Evolutionary conservation across 2,888 invertebrate species (phyloP).

Genomic region (Aspidiotus rigidus): DNA sequence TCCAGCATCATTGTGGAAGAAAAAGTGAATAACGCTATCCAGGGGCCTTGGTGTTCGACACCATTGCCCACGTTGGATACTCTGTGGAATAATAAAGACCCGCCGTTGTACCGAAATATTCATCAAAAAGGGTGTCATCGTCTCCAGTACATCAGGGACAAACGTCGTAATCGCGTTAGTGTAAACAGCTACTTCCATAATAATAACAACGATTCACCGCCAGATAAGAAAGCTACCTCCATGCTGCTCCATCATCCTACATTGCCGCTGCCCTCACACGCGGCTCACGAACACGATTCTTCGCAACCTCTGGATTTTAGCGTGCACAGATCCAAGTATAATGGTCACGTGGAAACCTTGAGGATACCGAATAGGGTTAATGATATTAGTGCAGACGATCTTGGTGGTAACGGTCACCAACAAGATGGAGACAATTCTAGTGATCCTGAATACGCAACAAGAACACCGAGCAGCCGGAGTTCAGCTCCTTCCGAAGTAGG

Average conservation of each 20-base stretch:
- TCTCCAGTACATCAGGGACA: background rate
- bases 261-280: conserved; percentile 1
- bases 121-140: background rate
- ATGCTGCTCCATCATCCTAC: conserved; percentile 29
- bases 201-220: conserved; percentile 32
- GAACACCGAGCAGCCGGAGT: conserved; percentile 22
- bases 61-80: conserved; percentile 28
- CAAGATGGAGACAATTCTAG: conserved; percentile 22
- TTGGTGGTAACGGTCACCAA: conserved; percentile 6
- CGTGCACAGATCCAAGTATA: conserved; percentile 19
- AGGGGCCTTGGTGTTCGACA: conserved; percentile 31
- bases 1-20: conserved; percentile 33
- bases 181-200: conserved; percentile 18
- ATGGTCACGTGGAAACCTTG: conserved; percentile 26
- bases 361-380: conserved; percentile 9
- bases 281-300: conserved; percentile 14
- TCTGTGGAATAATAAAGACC: conserved; percentile 11
- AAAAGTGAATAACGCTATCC: conserved; percentile 29
- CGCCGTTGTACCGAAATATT: conserved; percentile 7
- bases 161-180: background rate
- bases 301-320: conserved; percentile 29
- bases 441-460: conserved; percentile 21
- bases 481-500: conserved; percentile 23
- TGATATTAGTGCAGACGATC: background rate
- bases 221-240: conserved; percentile 23